A percentile compares a stretch with the other conserved stretches of the same genome.
Evolutionary conservation across 2,113 vertebrate species (phyloP).

Genomic region (Australoheros scitulus): DNA sequence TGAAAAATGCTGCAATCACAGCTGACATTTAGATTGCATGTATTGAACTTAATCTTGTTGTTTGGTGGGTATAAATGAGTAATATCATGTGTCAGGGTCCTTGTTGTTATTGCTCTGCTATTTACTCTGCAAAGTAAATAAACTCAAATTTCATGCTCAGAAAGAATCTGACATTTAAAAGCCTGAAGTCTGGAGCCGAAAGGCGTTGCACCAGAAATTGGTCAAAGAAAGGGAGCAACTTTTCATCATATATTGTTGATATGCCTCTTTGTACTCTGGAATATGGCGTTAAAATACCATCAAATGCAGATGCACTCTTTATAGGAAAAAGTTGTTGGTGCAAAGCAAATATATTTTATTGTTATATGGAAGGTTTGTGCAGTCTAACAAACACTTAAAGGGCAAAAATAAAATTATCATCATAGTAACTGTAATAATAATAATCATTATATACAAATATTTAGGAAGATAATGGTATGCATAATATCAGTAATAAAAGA

Average conservation of each 20-base stretch:
- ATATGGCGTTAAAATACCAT: background rate
- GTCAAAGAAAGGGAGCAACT: background rate
- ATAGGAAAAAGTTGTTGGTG: background rate
- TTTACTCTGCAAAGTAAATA: background rate
- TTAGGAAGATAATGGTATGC: background rate
- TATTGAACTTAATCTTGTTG: conserved; percentile 3
- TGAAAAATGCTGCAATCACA: background rate
- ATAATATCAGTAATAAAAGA: background rate
- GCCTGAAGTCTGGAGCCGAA: background rate
- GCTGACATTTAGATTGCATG: background rate
- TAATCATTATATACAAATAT: background rate
- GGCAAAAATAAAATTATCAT: background rate
- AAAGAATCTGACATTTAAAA: background rate
- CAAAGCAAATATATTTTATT: background rate
- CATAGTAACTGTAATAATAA: background rate
- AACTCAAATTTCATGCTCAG: background rate
- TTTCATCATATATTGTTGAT: background rate
- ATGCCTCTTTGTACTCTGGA: background rate
- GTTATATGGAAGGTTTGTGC: background rate
- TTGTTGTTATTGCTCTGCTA: background rate
- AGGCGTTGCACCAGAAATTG: background rate
- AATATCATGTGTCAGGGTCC: background rate
- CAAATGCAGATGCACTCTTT: background rate
- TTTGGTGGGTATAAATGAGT: background rate
- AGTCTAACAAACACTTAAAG: background rate